Base-by-base conservation (phyloP, 2,797 vertebrate genomes). In the Cyprinodon diabolis region DNA sequence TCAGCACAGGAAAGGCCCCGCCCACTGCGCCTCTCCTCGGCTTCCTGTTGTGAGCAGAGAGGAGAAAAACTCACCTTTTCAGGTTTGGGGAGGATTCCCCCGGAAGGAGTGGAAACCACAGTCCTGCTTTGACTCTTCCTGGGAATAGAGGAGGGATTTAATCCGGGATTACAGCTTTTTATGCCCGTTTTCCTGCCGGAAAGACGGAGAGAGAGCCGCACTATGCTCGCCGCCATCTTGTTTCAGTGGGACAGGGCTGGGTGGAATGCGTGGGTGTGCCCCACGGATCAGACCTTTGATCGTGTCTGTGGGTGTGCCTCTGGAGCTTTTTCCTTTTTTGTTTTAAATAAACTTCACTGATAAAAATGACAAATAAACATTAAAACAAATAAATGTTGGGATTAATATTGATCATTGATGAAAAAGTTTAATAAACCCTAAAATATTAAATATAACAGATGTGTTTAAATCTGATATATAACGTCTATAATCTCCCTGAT, bases 11-110 rank as follows among this genome's bases (percentile, higher is more conserved):
- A 10, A 15, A 47, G 30, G 56, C n/a, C 76, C 77, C 88, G 35
- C 79, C 71, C 37, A 83, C 54, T 67, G 43, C 19, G 4, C 71
- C 75, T 81, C 49, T 10, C 1, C 19, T 84, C 37, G 21, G 17
- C 35, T 35, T 25, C 5, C 35, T 25, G 19, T 2, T 48, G 9
- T 45, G 45, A 25, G 1, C 4, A 1, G 21, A 5, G 7, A 37
- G 30, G 8, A 65, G 79, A 19, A 82, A 83, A 13, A 92, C 97
- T 94, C 88, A 98, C 97, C 95, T 97, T 98, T 57, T 93, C 93
- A 0, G 97, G 97, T 81, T 96, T 98, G 0, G 97, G 97, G 52
- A 96, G 91, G 69, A 99, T 95, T 79, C 94, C 95, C 0, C 97
- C 97, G 11, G 96, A 95, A 54, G 92, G 76, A 23, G 96, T 94